Base-by-base conservation (phyloP, 2,888 invertebrate species). In the Dascillus cervinus region DNA sequence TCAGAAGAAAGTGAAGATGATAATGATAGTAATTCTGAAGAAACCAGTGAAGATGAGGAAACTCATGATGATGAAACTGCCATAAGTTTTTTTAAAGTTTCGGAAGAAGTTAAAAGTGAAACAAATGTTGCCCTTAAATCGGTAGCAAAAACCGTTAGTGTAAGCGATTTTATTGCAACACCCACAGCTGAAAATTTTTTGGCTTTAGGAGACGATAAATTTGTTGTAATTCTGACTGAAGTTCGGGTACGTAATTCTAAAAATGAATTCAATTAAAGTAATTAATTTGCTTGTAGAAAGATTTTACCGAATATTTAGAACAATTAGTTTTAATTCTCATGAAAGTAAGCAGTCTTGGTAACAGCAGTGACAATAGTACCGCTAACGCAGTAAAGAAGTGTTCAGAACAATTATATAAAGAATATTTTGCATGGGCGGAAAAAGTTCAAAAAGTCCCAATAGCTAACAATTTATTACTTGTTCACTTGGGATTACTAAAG, bases 401-500 rank as follows among this genome's bases (percentile, higher is more conserved):
- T n/a, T n/a, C n/a, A n/a, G n/a, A 75, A 53, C 48, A 36, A 34
- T 54, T 79, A 25, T 77, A 60, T 47, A 60, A 64, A 24, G 65
- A 71, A 28, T 54, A 81, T 34, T 77, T 77, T 49, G 57, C 62
- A 3, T 62, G 69, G 48, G 67, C 73, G 1, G 49, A 70, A 34
- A 59, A 68, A 21, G 62, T 64, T 9, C 62, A 71, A 12, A 61
- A 69, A 38, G 53, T 68, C 3, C 71, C 79, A 44, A 46, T 68
- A 10, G 62, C 81, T 3, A 77, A 79, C 15, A 83, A 86, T 55
- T 60, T 69, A 3, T 56, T 85, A 46, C 64, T 86, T 11, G 69
- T 78, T 0, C 73, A 77, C 27, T 60, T 85, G 8, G 79, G 77
- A 1, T 65, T 86, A 3, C 73, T 86, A 21, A 87, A 81, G 81